Evolutionary conservation across 2,888 invertebrate genomes (phyloP).

Genomic region (Synergus gifuensis): DNA sequence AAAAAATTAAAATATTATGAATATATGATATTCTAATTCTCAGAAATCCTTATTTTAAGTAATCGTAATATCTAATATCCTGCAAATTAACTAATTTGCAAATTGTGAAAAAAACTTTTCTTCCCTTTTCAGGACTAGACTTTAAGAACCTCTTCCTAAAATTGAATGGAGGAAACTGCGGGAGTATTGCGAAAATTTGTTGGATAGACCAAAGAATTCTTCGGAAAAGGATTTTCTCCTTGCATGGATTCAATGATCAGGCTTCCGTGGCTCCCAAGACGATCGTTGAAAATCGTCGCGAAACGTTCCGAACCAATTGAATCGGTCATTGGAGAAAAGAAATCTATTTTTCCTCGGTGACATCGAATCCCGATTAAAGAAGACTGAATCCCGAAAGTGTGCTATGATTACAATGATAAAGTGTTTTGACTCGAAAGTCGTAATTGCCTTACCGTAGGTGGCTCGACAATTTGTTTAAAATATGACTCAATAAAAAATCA

Average conservation of each 20-base stretch:
- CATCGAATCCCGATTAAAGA: not conserved
- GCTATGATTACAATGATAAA: not conserved
- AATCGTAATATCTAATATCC: no score
- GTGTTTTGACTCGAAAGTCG: no score
- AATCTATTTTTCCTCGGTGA: not conserved
- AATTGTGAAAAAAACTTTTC: not conserved
- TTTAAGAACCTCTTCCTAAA: not conserved
- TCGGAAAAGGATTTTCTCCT: not conserved
- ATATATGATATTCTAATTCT: no score
- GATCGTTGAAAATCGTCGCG: not conserved
- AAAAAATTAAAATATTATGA: no score
- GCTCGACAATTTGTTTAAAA: no score
- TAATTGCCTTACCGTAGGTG: no score
- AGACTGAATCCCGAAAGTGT: not conserved
- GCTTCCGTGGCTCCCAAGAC: not conserved
- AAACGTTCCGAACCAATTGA: not conserved
- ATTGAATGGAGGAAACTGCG: not conserved
- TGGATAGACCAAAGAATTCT: constrained; percentile 4
- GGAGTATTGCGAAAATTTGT: not conserved
- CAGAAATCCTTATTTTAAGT: no score
- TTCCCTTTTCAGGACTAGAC: not conserved
- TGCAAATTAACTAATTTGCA: not conserved
- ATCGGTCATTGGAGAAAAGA: not conserved
- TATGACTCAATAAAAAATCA: no score
- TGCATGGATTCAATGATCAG: constrained; percentile 8